Evolutionary conservation across 2,888 invertebrate genomes (phyloP), one percentile per base, ranked within the genome.

Genomic region (Lordiphosa fenestrarum): DNA sequence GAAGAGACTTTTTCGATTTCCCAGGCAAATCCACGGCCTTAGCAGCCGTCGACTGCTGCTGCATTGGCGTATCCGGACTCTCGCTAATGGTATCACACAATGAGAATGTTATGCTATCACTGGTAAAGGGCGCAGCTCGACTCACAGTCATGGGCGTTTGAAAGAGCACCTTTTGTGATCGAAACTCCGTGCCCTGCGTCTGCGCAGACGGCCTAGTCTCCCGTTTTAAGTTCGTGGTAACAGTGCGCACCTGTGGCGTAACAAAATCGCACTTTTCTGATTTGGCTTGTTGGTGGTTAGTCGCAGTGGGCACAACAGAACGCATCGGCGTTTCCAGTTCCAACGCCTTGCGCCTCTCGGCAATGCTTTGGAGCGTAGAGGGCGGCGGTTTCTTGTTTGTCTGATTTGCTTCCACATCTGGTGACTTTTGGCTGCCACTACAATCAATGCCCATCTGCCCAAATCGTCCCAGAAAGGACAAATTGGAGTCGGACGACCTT

Each of bases 101-200:
- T 0, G 87, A 88, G 15, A 89, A 76, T 2, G 80, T 78, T 13
- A 89, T 76, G 47, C 88, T 89, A 39, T 88, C 86, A 50, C 87
- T 86, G 13, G 80, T 57, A 7, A 84, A 72, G 0, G 86, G 85
- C 2, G 87, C 81, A 6, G 42, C 63, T 0, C 89, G 81, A 41
- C 87, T 71, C 6, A 88, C 84, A 2, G 89, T 81, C 83, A 89
- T 88, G 6, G 90, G 90, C 2, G 90, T 90, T 63, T 88, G 88
- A 68, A 90, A 90, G 2, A 90, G 85, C 4, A 90, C 87, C 61
- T 90, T 90, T 53, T 88, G 88, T 1, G 88, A 84, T 3, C 85
- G 85, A 59, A 89, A 89, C 48, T 89, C 89, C 68, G 87, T 89
- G 4, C 73, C 83, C 41, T 39, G 54, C 2, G 80, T 74, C 37